These are phyloP conservation scores for Callocephalon fimbriatum DNA, from an alignment of 2,113 vertebrate genomes.

Conservation along the genomic window DNA sequence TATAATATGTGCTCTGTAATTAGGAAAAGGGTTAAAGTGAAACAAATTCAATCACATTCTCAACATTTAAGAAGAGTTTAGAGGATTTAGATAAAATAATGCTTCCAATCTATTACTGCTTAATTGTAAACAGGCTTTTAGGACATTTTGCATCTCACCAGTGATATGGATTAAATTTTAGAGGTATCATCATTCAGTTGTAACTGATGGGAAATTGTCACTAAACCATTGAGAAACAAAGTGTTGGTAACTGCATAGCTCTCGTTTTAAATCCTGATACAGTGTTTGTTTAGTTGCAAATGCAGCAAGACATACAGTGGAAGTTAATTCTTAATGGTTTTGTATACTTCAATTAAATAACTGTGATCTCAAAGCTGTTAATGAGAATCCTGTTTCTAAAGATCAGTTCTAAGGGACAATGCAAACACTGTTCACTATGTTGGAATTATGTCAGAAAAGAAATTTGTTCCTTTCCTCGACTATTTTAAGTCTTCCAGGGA, in stretches of 20 bases:
- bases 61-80: accelerated
- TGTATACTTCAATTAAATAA: neutral
- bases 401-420: neutral
- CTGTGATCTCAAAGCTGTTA: neutral
- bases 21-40: neutral
- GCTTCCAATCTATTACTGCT: neutral
- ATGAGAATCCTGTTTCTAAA: neutral
- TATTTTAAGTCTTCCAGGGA: neutral
- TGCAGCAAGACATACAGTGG: neutral
- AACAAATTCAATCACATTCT: neutral
- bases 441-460: neutral
- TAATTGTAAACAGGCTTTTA: neutral
- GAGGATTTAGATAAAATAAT: neutral
- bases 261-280: neutral
- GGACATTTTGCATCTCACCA: neutral
- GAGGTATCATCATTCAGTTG: neutral
- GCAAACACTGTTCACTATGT: neutral
- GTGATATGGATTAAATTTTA: neutral
- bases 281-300: neutral
- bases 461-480: neutral
- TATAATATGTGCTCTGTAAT: neutral
- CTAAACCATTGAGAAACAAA: neutral
- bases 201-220: neutral
- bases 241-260: neutral
- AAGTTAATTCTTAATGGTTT: neutral